Conservation (phyloP, 2,888 invertebrate species). For the Cephus runcator region DNA sequence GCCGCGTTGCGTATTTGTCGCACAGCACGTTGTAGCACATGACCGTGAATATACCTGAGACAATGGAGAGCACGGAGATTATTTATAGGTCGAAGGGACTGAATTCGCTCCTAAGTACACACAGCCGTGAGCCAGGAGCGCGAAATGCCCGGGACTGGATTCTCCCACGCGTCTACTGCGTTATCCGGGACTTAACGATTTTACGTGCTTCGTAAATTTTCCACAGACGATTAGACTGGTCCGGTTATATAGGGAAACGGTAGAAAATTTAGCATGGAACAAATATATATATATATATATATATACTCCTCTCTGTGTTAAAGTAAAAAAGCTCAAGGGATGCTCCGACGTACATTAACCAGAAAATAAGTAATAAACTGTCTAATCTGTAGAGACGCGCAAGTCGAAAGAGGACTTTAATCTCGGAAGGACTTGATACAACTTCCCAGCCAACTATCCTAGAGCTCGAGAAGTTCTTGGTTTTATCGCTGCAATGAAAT, state of each 20-base stretch:
- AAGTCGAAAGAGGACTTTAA: not conserved
- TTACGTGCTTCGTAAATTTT: not conserved
- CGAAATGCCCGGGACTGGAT: not conserved
- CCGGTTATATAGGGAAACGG: not conserved
- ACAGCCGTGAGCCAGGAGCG: not conserved
- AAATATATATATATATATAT: not conserved
- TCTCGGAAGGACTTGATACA: not conserved
- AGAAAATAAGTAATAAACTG: conserved; percentile 14
- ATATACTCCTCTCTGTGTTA: too few relatives aligned
- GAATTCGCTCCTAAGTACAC: not conserved
- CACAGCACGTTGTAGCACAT: conserved; percentile 99
- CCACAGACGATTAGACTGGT: not conserved
- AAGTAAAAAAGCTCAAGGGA: not conserved
- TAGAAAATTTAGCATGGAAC: not conserved
- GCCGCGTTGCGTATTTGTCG: conserved; percentile 98
- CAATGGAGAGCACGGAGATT: conserved; percentile 13
- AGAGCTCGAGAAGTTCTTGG: conserved; percentile 20
- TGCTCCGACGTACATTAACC: conserved; percentile 1
- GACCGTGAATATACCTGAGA: conserved; percentile 93
- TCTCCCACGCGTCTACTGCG: not conserved
- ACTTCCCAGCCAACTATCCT: conserved; percentile 13
- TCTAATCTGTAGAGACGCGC: conserved; percentile 13
- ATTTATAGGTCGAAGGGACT: not conserved
- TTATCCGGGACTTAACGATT: not conserved
- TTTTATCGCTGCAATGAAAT: conserved; percentile 35